phyloP scores from a whole-genome alignment of 2,113 vertebrate genomes.

The Petromus typicus region DNA sequence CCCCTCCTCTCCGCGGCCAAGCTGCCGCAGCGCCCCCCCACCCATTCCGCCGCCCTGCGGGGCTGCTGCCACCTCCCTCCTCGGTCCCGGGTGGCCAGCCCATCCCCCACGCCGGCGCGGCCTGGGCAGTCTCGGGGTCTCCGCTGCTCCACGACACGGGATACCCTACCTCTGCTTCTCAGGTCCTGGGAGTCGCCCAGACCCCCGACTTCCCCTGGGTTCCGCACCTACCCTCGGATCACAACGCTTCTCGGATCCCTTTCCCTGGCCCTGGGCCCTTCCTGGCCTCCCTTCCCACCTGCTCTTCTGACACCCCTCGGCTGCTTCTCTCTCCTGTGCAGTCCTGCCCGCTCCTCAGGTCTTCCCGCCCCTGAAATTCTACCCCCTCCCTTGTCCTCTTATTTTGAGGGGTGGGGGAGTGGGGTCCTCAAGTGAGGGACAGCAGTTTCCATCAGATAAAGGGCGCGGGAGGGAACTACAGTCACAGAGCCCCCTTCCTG shows the following conservation, averaged over 20 bases:
- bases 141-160: slow-evolving; percentile 33
- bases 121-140: slow-evolving; percentile 48
- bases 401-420: slow-evolving; percentile 29
- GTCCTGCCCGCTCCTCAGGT: neutral
- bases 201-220: slow-evolving; percentile 33
- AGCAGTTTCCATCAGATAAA: slow-evolving; percentile 51
- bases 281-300: slow-evolving; percentile 16
- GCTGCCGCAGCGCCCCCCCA: slow-evolving; percentile 75
- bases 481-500: neutral
- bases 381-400: slow-evolving; percentile 22
- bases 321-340: neutral
- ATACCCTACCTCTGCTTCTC: slow-evolving; percentile 42
- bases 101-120: slow-evolving; percentile 71
- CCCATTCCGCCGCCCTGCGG: slow-evolving; percentile 60
- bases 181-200: slow-evolving; percentile 42
- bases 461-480: slow-evolving; percentile 59
- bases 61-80: slow-evolving; percentile 59
- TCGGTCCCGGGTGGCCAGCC: slow-evolving; percentile 33
- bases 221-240: slow-evolving; percentile 40
- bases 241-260: neutral
- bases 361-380: slow-evolving; percentile 19
- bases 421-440: slow-evolving; percentile 51
- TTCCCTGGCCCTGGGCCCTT: slow-evolving; percentile 29
- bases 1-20: slow-evolving; percentile 58
- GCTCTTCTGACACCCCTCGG: slow-evolving; percentile 48